Conservation (phyloP, 1,140 invertebrate genomes). For the Macrosteles quadrilineatus region DNA sequence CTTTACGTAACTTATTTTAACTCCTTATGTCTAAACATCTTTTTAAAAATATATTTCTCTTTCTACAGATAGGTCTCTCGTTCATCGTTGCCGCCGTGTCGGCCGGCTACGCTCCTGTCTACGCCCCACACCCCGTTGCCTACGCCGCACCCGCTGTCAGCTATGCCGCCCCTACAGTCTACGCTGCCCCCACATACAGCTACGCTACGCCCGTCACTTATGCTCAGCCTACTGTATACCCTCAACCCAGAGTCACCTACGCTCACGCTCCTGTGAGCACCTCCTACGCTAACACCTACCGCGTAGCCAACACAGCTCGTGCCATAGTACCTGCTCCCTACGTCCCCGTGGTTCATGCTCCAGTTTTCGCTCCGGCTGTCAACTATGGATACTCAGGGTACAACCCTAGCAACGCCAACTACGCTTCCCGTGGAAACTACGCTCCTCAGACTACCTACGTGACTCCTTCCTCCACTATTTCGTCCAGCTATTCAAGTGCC, state of each 20-base stretch:
- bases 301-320: constrained; percentile 37
- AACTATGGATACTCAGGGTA: constrained; percentile 41
- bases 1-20: too few relatives aligned
- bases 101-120: constrained; percentile 36
- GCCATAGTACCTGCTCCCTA: background rate
- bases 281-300: constrained; percentile 40
- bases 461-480: too few relatives aligned
- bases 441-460: too few relatives aligned
- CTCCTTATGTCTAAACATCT: too few relatives aligned
- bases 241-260: background rate
- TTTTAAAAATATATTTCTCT: too few relatives aligned
- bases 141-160: constrained; percentile 37
- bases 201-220: constrained; percentile 35
- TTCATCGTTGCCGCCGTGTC: too few relatives aligned
- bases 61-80: too few relatives aligned
- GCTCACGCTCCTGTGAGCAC: constrained; percentile 24
- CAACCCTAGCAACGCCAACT: too few relatives aligned
- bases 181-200: too few relatives aligned
- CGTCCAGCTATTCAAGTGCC: too few relatives aligned
- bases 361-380: constrained; percentile 41
- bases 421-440: too few relatives aligned
- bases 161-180: constrained; percentile 42
- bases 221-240: constrained; percentile 20
- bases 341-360: constrained; percentile 1
- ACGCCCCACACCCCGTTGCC: constrained; percentile 39